A percentile compares a stretch with the other conserved stretches of the same genome.
Conservation (phyloP, 2,797 vertebrate genomes). For the Enteromius thamalakanensis region DNA sequence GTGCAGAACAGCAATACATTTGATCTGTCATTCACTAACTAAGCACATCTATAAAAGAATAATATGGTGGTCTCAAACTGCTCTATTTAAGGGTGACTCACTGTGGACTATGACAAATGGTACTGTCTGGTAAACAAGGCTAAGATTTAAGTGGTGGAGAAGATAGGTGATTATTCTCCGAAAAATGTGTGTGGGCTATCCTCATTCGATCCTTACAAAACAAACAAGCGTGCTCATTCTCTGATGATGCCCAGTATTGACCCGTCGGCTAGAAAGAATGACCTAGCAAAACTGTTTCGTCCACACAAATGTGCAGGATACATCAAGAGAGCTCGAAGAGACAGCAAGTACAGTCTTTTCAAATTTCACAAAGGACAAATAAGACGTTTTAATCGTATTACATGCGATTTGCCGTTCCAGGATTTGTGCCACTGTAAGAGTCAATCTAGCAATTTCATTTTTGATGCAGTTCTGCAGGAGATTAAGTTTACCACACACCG, state of each 20-base stretch:
- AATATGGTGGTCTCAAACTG: constrained; percentile 55
- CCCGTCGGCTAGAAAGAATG: constrained; percentile 51
- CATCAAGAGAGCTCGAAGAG: constrained; percentile 15
- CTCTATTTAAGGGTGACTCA: constrained; percentile 68
- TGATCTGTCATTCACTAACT: constrained; percentile 35
- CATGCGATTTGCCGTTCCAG: not conserved
- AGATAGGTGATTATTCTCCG: constrained; percentile 65
- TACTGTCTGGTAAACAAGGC: constrained; percentile 64
- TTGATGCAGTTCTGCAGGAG: constrained; percentile 25
- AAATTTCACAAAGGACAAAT: constrained; percentile 9
- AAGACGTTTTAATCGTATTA: constrained; percentile 32
- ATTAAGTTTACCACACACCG: constrained; percentile 45
- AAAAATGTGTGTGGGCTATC: constrained; percentile 49
- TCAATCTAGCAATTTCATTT: constrained; percentile 19
- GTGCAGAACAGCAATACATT: constrained; percentile 15
- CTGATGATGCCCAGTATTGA: constrained; percentile 63
- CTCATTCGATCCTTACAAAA: constrained; percentile 47
- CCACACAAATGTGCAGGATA: constrained; percentile 61
- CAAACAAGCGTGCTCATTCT: constrained; percentile 64
- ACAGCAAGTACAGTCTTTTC: constrained; percentile 8
- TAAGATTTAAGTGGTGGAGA: constrained; percentile 66
- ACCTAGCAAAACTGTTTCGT: constrained; percentile 62
- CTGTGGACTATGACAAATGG: constrained; percentile 66
- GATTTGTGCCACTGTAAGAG: constrained; percentile 24
- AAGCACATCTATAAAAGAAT: constrained; percentile 27